Evolutionary conservation across 2,888 invertebrate species (phyloP).

Genomic region (Lamellibrachia columna): DNA sequence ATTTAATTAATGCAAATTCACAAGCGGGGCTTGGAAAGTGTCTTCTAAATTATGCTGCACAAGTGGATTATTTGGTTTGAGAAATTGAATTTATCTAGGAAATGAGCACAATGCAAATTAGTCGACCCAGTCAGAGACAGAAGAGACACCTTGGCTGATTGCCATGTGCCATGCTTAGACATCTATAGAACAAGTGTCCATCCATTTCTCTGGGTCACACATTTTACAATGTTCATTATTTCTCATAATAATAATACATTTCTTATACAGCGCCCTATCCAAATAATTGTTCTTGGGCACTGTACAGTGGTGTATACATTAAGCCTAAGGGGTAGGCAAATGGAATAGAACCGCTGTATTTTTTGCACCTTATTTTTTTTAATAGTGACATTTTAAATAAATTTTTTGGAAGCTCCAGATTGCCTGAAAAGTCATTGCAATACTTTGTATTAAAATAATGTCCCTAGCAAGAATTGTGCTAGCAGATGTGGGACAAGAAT

Average conservation of each 20-base stretch:
- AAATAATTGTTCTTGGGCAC: no score
- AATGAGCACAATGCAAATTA: conserved; percentile 3
- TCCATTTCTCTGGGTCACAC: background rate
- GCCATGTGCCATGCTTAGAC: background rate
- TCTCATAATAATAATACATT: background rate
- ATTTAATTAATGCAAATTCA: conserved; percentile 3
- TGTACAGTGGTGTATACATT: no score
- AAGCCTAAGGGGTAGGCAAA: background rate
- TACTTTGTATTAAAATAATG: background rate
- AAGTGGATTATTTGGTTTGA: conserved; percentile 3
- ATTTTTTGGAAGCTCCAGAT: background rate
- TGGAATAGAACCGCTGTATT: background rate
- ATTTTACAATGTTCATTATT: background rate
- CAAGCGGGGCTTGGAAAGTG: background rate
- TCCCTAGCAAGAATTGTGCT: background rate
- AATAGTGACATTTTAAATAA: background rate
- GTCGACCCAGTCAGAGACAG: background rate
- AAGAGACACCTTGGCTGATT: background rate
- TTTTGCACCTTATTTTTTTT: background rate
- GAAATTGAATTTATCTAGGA: background rate
- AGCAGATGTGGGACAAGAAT: background rate
- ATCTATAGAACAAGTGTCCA: background rate
- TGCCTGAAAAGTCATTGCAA: background rate
- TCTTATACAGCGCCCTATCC: no score
- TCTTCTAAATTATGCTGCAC: conserved; percentile 4